Conservation (phyloP, 2,113 vertebrate genomes). For the Hypocryptadius cinnamomeus region DNA sequence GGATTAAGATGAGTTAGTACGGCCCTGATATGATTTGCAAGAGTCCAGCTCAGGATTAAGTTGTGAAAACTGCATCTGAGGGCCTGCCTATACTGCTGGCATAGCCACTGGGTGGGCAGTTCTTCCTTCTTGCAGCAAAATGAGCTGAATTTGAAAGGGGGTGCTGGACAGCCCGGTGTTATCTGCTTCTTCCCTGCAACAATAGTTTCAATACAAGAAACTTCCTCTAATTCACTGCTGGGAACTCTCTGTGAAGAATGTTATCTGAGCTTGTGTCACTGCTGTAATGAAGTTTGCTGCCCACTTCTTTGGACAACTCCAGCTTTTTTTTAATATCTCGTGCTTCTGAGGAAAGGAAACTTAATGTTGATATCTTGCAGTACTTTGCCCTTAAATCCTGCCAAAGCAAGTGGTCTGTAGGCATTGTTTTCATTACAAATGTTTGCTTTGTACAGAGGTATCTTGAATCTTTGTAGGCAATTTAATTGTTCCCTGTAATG, state of each 20-base stretch:
- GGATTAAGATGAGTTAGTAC: neutral
- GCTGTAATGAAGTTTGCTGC: neutral
- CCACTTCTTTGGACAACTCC: neutral
- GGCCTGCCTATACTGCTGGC: neutral
- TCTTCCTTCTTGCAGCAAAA: neutral
- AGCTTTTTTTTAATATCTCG: neutral
- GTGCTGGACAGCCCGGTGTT: neutral
- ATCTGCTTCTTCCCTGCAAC: neutral
- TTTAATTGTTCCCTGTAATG: neutral
- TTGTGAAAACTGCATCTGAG: neutral
- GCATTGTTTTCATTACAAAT: neutral
- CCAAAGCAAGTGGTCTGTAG: neutral
- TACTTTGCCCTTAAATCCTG: neutral
- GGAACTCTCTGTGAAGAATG: neutral
- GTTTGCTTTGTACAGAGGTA: neutral
- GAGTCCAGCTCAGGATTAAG: neutral
- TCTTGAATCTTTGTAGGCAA: neutral
- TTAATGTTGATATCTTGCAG: neutral
- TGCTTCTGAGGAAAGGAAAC: neutral
- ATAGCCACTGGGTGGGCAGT: neutral
- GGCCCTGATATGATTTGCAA: fast-evolving
- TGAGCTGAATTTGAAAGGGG: neutral
- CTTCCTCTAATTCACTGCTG: neutral
- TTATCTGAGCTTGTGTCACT: neutral
- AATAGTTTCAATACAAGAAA: neutral